Conservation (phyloP, 2,113 vertebrate species). For the Ursus arctos region DNA sequence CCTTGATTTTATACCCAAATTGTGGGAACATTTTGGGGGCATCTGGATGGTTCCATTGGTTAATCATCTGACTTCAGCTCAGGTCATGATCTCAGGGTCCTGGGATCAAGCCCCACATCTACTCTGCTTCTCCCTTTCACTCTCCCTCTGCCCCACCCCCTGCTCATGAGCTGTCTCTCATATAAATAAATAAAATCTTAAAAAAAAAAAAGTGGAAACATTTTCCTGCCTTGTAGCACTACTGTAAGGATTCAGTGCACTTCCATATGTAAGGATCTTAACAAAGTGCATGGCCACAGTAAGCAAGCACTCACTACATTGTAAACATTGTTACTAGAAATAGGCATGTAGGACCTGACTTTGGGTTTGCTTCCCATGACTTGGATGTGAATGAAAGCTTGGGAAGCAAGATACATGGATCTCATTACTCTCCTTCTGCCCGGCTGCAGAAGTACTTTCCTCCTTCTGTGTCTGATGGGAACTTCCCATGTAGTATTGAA, state of each 20-base stretch:
- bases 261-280: background rate
- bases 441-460: accelerated
- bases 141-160: background rate
- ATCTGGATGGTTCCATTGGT: background rate
- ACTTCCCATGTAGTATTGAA: background rate
- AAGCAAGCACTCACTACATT: background rate
- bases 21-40: background rate
- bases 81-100: background rate
- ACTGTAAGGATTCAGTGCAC: background rate
- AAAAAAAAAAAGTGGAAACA: background rate
- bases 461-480: background rate
- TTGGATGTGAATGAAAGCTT: background rate
- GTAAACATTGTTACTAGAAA: background rate
- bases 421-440: background rate
- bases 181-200: background rate
- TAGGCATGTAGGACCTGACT: background rate
- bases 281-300: background rate
- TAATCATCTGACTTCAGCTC: background rate
- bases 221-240: background rate
- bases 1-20: background rate
- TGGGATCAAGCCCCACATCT: background rate
- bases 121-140: background rate
- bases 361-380: background rate
- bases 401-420: accelerated
- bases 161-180: background rate